Evolutionary conservation across 2,797 vertebrate genomes (phyloP).

Genomic region (Urophycis tenuis): DNA sequence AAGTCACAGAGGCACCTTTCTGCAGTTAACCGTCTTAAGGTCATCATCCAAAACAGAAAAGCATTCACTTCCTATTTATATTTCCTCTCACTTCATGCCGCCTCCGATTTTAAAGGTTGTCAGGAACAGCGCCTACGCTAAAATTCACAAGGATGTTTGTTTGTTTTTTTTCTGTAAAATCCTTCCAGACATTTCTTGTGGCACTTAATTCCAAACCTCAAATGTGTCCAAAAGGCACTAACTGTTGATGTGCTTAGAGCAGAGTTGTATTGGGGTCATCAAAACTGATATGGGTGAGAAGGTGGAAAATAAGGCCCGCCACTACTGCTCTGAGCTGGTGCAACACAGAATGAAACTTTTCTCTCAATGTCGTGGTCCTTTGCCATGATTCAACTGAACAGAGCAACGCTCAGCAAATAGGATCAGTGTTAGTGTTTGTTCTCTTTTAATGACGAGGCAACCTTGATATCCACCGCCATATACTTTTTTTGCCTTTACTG

Average conservation of each 20-base stretch:
- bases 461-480: not conserved
- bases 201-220: constrained; percentile 23
- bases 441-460: too few species aligned
- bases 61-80: not conserved
- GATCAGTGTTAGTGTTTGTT: not conserved
- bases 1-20: not conserved
- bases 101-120: not conserved
- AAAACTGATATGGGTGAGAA: constrained; percentile 49
- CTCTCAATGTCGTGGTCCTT: not conserved
- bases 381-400: not conserved
- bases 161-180: not conserved
- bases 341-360: not conserved
- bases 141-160: not conserved
- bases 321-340: not conserved
- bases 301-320: not conserved
- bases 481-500: not conserved
- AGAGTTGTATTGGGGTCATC: constrained; percentile 53
- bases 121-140: not conserved
- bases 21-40: not conserved
- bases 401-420: constrained; percentile 11
- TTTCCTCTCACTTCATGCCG: not conserved
- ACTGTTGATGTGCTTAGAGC: constrained; percentile 24
- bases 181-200: constrained; percentile 22
- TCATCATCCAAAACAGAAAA: not conserved
- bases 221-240: constrained; percentile 19